A percentile compares a stretch with the other conserved stretches of the same genome.
phyloP scores from a whole-genome alignment of 2,888 invertebrate species.

The Drosophila ochracea region DNA sequence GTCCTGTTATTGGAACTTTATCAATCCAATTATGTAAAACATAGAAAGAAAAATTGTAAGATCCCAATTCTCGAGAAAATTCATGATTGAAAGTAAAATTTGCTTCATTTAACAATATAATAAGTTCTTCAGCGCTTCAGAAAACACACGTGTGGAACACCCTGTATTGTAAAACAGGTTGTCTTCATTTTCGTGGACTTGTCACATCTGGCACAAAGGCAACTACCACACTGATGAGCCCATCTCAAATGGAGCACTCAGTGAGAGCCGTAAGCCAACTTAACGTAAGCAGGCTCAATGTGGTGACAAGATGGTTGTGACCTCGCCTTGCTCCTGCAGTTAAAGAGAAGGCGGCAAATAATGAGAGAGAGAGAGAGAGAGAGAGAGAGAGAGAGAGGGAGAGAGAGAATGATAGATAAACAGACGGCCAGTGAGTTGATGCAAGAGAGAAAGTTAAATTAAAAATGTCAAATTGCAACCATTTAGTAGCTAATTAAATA shows the following conservation, averaged over 20 bases:
- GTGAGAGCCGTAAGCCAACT: constrained; percentile 3
- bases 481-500: constrained; percentile 81
- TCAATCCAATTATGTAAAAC: neutral
- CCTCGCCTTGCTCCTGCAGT: constrained; percentile 28
- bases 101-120: neutral
- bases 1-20: neutral
- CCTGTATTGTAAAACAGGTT: neutral
- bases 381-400: neutral
- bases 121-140: neutral
- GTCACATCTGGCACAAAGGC: neutral
- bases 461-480: constrained; percentile 81
- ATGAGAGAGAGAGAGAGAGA: no score
- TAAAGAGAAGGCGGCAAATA: neutral
- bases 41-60: neutral
- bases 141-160: neutral
- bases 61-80: neutral
- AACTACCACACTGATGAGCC: constrained; percentile 1
- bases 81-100: neutral
- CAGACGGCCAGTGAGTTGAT: constrained; percentile 9
- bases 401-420: neutral
- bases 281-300: constrained; percentile 1
- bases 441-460: constrained; percentile 75
- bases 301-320: constrained; percentile 23
- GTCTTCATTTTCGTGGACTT: constrained; percentile 2
- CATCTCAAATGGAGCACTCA: neutral